Evolutionary conservation across 2,888 invertebrate species (phyloP).

Genomic region (Bugulina stolonifera): DNA sequence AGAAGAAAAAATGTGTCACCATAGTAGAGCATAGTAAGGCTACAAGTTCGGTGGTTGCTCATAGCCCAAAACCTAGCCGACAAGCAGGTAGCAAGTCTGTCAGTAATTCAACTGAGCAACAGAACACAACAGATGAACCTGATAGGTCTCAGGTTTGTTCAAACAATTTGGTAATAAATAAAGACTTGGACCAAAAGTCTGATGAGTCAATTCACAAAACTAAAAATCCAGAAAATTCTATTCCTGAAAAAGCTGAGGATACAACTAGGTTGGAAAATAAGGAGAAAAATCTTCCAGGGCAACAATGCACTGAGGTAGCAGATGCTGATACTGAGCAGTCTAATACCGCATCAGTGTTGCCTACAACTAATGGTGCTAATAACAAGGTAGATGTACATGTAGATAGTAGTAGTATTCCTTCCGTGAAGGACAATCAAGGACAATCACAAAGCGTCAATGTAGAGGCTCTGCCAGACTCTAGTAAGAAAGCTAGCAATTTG

Average conservation of each 20-base stretch:
- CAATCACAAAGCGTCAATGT: slow-evolving; percentile 2
- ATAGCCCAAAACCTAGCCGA: background rate
- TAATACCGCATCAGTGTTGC: background rate
- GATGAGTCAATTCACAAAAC: background rate
- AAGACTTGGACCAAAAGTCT: too few relatives aligned
- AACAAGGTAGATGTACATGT: background rate
- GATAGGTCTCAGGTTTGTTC: too few relatives aligned
- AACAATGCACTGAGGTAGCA: background rate
- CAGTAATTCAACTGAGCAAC: background rate
- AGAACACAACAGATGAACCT: too few relatives aligned
- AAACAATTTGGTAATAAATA: too few relatives aligned
- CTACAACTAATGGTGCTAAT: slow-evolving; percentile 8
- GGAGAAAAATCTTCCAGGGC: slow-evolving; percentile 6
- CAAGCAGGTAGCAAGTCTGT: background rate
- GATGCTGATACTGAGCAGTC: background rate
- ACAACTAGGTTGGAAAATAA: background rate
- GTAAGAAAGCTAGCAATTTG: background rate
- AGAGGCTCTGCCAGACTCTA: background rate
- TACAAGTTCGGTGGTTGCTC: background rate
- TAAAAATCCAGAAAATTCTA: background rate
- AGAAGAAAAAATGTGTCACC: slow-evolving; percentile 21
- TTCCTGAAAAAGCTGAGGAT: background rate
- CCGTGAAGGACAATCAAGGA: slow-evolving; percentile 9
- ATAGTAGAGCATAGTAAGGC: background rate
- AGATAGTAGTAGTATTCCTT: slow-evolving; percentile 1